Evolutionary conservation across 2,888 invertebrate genomes (phyloP), one percentile per base, ranked within the genome.

Genomic region (Drosophila colorata): DNA sequence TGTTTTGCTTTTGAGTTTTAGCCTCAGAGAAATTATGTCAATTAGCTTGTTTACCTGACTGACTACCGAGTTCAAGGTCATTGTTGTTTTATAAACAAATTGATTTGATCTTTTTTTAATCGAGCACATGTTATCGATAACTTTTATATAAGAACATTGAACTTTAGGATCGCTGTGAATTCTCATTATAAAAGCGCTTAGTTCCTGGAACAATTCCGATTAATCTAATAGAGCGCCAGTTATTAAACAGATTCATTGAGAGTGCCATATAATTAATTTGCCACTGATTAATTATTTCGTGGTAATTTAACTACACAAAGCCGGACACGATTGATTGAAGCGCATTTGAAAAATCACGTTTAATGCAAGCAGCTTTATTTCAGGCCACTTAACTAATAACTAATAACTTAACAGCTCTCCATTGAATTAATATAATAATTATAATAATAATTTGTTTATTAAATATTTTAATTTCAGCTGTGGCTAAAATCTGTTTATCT

Each of bases 11-110:
- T 35, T 20, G 18, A 46, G 64, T 63, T 63, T 63, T 69, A 73
- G 58, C 55, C 74, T 69, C 46, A 55, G 31, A 46, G 43, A 46
- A 80, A 84, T 84, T 68, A 68, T 84, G 87, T 78, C 82, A 73
- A 82, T 75, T 78, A 66, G 72, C 43, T 57, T 52, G 78, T 57
- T 60, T 57, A 70, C 57, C 51, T 60, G 43, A 61, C 51, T 69
- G 69, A 59, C 57, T 53, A 40, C 40, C 47, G 81, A 67, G 88
- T 85, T 83, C 88, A 83, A 77, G 83, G 83, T 82, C 74, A 74
- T 7, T n/a, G 16, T 5, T 40, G 35, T 31, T 33, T 33, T 53
- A 13, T 66, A 55, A 40, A 31, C 57, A 51, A 47, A 47, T 35
- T 31, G 16, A 51, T 28, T 28, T 33, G 13, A 33, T 11, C 33